Conservation (phyloP, 2,797 vertebrate species). For the Spizella passerina region DNA sequence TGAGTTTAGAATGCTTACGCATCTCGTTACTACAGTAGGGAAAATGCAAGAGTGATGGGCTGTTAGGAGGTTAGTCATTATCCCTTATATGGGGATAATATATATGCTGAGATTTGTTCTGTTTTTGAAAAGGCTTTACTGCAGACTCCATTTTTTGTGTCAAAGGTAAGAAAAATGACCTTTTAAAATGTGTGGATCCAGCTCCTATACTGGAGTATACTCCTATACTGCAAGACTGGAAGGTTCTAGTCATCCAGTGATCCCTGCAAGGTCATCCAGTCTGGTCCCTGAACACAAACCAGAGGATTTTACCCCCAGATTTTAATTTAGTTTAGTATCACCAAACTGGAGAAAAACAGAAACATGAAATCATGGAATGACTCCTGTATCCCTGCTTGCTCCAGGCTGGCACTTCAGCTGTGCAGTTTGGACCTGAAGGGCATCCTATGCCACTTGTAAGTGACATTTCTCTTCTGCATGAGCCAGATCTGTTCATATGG, state of each 20-base stretch:
- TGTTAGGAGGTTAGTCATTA: not conserved
- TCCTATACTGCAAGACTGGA: not conserved
- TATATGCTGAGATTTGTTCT: not conserved
- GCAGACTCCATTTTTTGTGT: not conserved
- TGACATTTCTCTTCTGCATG: not conserved
- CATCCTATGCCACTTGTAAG: not conserved
- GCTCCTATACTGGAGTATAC: not conserved
- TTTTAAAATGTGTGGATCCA: not conserved
- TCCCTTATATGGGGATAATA: not conserved
- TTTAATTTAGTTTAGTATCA: not conserved
- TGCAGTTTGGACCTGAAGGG: not conserved
- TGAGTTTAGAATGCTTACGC: not conserved
- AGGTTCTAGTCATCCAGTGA: not conserved
- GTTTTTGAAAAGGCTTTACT: not conserved
- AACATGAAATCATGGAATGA: not conserved
- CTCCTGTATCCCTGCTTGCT: not conserved
- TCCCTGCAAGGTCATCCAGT: not conserved
- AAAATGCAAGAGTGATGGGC: not conserved
- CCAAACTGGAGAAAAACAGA: not conserved
- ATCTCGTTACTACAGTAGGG: not conserved
- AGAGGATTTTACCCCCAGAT: not conserved
- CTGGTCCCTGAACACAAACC: not conserved
- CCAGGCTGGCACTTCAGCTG: not conserved
- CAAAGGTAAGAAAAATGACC: not conserved
- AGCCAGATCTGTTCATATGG: not conserved